Base-by-base conservation (phyloP, 2,797 vertebrate genomes). In the Diplodus puntazzo region DNA sequence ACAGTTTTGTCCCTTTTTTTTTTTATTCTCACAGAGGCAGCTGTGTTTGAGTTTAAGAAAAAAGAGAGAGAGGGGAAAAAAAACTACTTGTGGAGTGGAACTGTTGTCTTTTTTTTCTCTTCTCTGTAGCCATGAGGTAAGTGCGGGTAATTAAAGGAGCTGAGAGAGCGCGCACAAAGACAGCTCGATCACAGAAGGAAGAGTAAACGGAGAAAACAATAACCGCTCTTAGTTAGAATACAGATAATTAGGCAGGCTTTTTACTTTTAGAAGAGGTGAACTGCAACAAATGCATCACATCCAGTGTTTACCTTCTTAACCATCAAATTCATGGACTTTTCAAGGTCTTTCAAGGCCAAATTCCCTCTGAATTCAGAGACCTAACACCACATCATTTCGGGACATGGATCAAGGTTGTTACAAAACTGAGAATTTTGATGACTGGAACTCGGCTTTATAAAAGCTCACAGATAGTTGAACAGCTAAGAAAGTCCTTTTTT, bases 141-240 rank as follows among this genome's bases (percentile, higher is more conserved):
- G 81, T 72, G 74, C 49, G 43, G 68, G 82, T 81, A 87, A 88
- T 90, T 88, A 90, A 91, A 84, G 63, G n/a, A 57, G 52, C 63
- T 78, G 73, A 75, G 75, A 74, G 66, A 54, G 54, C 62, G 59
- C 66, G 45, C 57, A 72, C 12, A 75, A 75, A 65, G 13, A 58
- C 30, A 49, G 48, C 21, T 50, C 13, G 10, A 76, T 70, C 62
- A 60, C 13, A 43, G 53, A 57, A 69, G 55, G 68, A 69, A 83
- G 84, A 73, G 68, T 63, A 77, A 84, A 80, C 23, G 46, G 18
- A 49, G 71, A 73, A 77, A 79, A 71, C 66, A 67, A 39, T 61
- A 30, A 59, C 13, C 13, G 55, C 27, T 77, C 61, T 71, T 48
- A 53, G 39, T 54, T 17, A 73, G 55, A 70, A 55, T 42, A 59